Base-by-base conservation (phyloP, 2,797 vertebrate species). In the Channa striata region DNA sequence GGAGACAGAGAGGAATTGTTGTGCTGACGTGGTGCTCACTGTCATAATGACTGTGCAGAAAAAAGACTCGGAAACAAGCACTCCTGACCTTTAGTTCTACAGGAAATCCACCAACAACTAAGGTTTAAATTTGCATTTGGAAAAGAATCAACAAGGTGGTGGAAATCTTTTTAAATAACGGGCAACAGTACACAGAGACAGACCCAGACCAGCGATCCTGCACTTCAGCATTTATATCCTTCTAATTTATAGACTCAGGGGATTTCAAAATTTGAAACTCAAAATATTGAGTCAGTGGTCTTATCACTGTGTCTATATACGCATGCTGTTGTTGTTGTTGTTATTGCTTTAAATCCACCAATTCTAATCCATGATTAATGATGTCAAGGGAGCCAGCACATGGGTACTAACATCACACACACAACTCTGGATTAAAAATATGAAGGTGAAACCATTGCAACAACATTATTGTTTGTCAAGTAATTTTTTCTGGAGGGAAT, bases 1-100 rank as follows among this genome's bases (percentile, higher is more conserved):
- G 48, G 49, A 85, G 81, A 86, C 80, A 59, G 77, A 81, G 77
- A 77, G 77, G 74, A 76, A 51, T 86, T 88, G 80, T 78, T 85
- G 87, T 81, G 87, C 82, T 92, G 92, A 92, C 87, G 87, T 87
- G 80, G 64, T 58, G 25, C 64, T 40, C 39, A 72, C 48, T 84
- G 91, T 89, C 89, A 91, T 80, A 78, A 87, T 93, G 91, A 92
- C 87, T 81, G 53, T 54, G 87, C 89, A 91, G 75, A 68, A 81
- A 84, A 68, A 74, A 60, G 34, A 57, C 49, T 54, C 4, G 36
- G 80, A 85, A 83, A 86, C 68, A 75, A 67, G 56, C 37, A 63
- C 48, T 62, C 52, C 78, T 79, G 84, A 89, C 81, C 86, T 89
- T 91, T 66, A 6, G 44, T 61, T 59, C 53, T 60, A 44, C 59